A percentile compares a stretch with the other conserved stretches of the same genome.
phyloP scores from a whole-genome alignment of 2,888 invertebrate species.

The Spisula subtruncata region DNA sequence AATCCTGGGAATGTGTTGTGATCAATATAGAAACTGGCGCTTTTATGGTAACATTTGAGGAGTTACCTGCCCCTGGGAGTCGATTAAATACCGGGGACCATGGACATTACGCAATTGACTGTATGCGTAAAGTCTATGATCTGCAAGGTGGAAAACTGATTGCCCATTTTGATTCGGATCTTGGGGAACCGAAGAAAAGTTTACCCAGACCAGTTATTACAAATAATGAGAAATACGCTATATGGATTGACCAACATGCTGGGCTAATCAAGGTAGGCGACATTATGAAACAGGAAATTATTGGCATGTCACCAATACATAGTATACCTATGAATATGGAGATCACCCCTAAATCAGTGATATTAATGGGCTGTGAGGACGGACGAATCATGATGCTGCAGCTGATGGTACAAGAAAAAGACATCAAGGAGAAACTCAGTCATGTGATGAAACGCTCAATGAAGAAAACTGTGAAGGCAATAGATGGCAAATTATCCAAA shows the following conservation, averaged over 20 bases:
- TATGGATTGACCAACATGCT: slow-evolving; percentile 69
- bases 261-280: slow-evolving; percentile 72
- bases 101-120: slow-evolving; percentile 74
- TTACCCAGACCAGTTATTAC: slow-evolving; percentile 69
- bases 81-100: slow-evolving; percentile 51
- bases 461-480: slow-evolving; percentile 37
- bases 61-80: slow-evolving; percentile 54
- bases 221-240: slow-evolving; percentile 67
- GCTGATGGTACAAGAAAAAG: slow-evolving; percentile 49
- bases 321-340: slow-evolving; percentile 73
- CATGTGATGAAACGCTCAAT: slow-evolving; percentile 54
- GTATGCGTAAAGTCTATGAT: slow-evolving; percentile 69
- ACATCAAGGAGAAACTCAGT: slow-evolving; percentile 34
- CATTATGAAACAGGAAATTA: slow-evolving; percentile 55
- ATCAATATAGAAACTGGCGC: slow-evolving; percentile 68
- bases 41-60: slow-evolving; percentile 45
- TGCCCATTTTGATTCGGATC: slow-evolving; percentile 72
- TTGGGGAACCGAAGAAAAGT: slow-evolving; percentile 55
- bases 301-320: slow-evolving; percentile 74
- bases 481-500: slow-evolving; percentile 35
- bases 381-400: slow-evolving; percentile 78
- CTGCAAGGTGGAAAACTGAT: slow-evolving; percentile 64
- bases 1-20: slow-evolving; percentile 64
- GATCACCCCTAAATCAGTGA: slow-evolving; percentile 68
- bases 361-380: slow-evolving; percentile 78